Evolutionary conservation across 2,888 invertebrate species (phyloP), one percentile per base, ranked within the genome.

Genomic region (Tetragonula carbonaria): DNA sequence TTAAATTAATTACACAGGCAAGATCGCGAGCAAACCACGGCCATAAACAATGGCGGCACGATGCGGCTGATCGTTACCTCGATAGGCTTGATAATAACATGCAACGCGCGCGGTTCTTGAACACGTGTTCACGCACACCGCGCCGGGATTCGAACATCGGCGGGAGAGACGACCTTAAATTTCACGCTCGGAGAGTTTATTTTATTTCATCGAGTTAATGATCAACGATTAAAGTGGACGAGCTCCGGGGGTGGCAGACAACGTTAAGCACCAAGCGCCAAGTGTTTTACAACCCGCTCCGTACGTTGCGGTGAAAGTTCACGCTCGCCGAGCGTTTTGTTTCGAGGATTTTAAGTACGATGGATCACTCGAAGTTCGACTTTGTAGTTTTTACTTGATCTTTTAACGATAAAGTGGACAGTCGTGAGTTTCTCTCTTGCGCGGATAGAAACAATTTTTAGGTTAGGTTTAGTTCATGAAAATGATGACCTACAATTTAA

Each of bases 1-100:
- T 91, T 88, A 91, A 92, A 93, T 93, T 93, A 93, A 93, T 93
- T 93, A 92, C 91, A 90, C 88, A 88, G 88, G 85, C 86, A 82
- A 83, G 90, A 88, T 90, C 84, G 89, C 90, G 90, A 87, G 91
- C 89, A 87, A 88, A 84, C 88, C 86, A 83, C 78, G 87, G 88
- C 86, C 92, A 92, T 93, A 93, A 93, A 93, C 92, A 92, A 75
- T 28, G 92, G 92, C 88, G 89, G 88, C 90, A 90, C 90, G 91
- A 92, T 93, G 28, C 92, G 92, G 86, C 83, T 91, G 90, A 90
- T 93, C 91, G 91, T 93, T 92, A 93, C 88, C 84, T 82, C 89
- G 88, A 90, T 89, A 88, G 90, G 82, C 85, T 80, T 88, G 92
- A 92, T 93, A 93, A 93, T 93, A 91, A 91, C 91, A 93, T 92